phyloP scores from a whole-genome alignment of 1,140 invertebrate genomes.

The Metopolophium dirhodum region DNA sequence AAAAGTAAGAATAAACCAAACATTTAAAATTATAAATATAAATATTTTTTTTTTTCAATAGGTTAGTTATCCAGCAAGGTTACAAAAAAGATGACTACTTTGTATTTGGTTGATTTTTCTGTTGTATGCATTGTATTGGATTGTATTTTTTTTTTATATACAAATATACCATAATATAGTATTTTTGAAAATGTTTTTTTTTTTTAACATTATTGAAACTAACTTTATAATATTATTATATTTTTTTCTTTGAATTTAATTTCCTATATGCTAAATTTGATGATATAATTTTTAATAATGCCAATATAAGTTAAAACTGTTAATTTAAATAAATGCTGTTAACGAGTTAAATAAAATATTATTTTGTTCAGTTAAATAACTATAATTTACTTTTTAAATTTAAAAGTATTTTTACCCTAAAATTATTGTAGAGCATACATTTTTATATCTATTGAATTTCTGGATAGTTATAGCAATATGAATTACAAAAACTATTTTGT shows the following conservation, averaged over 20 bases:
- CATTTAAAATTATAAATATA: neutral
- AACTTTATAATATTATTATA: neutral
- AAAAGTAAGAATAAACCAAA: slow-evolving; percentile 58
- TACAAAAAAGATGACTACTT: slow-evolving; percentile 42
- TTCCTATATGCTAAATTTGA: neutral
- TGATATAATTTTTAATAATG: neutral
- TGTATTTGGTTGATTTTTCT: slow-evolving; percentile 37
- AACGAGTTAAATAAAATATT: neutral
- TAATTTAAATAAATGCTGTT: neutral
- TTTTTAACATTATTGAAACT: neutral
- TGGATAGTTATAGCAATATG: neutral
- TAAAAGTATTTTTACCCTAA: neutral
- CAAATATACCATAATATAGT: neutral
- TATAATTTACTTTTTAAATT: neutral
- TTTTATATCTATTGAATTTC: neutral
- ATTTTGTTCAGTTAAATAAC: neutral
- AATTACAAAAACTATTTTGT: neutral
- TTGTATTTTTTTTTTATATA: neutral
- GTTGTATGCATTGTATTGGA: neutral
- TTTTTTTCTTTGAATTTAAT: neutral
- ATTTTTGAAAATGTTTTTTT: slow-evolving; percentile 8
- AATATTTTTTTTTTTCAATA: slow-evolving; percentile 19
- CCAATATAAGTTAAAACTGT: neutral
- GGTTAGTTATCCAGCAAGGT: slow-evolving; percentile 7
- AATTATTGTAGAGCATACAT: neutral